Conservation (phyloP, 2,888 invertebrate species). For the Eupithecia insigniata region DNA sequence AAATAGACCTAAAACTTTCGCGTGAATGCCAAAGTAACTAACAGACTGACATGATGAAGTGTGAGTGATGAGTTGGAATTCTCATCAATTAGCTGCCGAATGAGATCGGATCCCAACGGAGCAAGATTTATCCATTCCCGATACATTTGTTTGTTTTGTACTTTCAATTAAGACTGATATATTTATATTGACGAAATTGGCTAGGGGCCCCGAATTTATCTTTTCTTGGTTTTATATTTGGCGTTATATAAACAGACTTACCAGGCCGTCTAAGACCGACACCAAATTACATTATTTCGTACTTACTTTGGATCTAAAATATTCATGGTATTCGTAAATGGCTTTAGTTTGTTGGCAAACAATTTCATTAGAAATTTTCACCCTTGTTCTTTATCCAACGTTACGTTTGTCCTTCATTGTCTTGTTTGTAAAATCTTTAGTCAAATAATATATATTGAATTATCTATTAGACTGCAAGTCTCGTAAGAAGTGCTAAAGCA, state of each 20-base stretch:
- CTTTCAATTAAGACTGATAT: conserved; percentile 20
- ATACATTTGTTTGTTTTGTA: conserved; percentile 17
- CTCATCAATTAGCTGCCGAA: conserved; percentile 34
- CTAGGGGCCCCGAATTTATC: not conserved
- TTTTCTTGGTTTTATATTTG: conserved; percentile 7
- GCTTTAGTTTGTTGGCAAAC: conserved; percentile 9
- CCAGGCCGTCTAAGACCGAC: conserved; percentile 1
- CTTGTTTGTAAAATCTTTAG: not conserved
- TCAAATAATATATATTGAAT: not conserved
- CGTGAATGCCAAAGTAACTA: conserved; percentile 1
- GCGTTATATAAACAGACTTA: conserved; percentile 4
- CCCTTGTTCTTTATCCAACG: not conserved
- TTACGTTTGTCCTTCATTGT: not conserved
- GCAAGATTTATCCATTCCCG: conserved; percentile 39
- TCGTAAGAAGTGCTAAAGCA: not conserved
- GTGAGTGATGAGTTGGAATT: conserved; percentile 23
- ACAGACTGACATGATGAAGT: conserved; percentile 17
- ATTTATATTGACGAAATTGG: conserved; percentile 8
- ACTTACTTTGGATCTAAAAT: conserved; percentile 8
- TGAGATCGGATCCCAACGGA: conserved; percentile 32
- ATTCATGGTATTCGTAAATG: conserved; percentile 4
- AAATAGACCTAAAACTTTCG: conserved; percentile 3
- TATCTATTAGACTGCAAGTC: not conserved
- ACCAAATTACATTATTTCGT: not conserved
- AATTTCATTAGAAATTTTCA: conserved; percentile 1